A percentile compares a stretch with the other conserved stretches of the same genome.
These are phyloP conservation scores for Chaenocephalus aceratus DNA, from an alignment of 2,113 vertebrate genomes.

Conservation along the genomic window DNA sequence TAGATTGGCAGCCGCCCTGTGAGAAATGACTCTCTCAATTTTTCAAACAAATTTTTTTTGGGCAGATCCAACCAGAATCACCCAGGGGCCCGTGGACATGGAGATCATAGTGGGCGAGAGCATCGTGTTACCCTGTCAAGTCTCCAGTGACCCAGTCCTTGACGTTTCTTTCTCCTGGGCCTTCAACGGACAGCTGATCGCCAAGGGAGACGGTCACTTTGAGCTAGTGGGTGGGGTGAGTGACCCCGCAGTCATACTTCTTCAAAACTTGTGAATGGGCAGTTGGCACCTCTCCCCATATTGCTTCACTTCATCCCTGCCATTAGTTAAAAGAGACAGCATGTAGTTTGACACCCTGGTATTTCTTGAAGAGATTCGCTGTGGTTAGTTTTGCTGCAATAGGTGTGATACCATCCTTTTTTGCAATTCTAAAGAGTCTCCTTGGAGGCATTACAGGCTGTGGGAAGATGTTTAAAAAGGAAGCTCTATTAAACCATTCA, in stretches of 20 bases:
- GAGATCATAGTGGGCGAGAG: conserved; percentile 95
- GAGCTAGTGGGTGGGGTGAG: conserved; percentile 95
- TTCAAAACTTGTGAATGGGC: conserved; percentile 63
- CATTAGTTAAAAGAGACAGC: conserved; percentile 61
- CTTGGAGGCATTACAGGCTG: conserved; percentile 27
- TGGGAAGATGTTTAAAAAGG: conserved; percentile 1
- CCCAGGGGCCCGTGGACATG: conserved; percentile 89
- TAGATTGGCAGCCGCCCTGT: conserved; percentile 2
- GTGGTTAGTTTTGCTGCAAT: conserved; percentile 32
- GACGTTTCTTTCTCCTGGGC: conserved; percentile 93
- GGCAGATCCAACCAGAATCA: conserved; percentile 92
- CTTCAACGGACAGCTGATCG: conserved; percentile 90
- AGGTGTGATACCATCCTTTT: conserved; percentile 30
- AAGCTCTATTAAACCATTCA: conserved; percentile 35
- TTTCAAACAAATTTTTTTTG: conserved; percentile 1
- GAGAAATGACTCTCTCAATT: conserved; percentile 11
- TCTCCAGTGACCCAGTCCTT: conserved; percentile 89
- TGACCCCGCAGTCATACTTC: conserved; percentile 48
- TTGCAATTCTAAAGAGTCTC: conserved; percentile 29
- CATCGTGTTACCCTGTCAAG: conserved; percentile 92
- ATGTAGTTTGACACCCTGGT: conserved; percentile 43
- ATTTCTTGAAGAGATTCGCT: conserved; percentile 46
- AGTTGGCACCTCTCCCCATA: conserved; percentile 59
- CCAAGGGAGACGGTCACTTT: conserved; percentile 89
- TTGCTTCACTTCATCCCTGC: conserved; percentile 34